A percentile compares a stretch with the other conserved stretches of the same genome.
Conservation (phyloP, 2,888 invertebrate genomes). For the Drosophila lacicola region DNA sequence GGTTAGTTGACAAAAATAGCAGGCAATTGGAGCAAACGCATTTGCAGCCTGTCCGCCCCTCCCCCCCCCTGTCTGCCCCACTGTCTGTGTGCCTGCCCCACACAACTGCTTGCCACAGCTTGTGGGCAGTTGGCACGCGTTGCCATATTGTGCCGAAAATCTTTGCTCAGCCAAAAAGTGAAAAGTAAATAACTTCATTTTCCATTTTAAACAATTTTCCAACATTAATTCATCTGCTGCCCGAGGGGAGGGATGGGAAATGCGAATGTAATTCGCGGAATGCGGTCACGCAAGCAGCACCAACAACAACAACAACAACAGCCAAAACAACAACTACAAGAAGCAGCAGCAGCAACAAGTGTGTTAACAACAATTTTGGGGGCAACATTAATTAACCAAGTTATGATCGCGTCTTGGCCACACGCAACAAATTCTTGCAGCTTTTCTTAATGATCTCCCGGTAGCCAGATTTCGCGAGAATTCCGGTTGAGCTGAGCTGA, state of each 20-base stretch:
- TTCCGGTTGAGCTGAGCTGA: not conserved
- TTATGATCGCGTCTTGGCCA: conserved; percentile 8
- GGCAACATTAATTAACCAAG: conserved; percentile 24
- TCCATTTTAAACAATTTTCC: conserved; percentile 12
- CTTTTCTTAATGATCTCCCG: not conserved
- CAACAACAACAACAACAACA: conserved; percentile 15
- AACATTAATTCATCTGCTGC: conserved; percentile 20
- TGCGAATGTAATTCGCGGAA: conserved; percentile 49
- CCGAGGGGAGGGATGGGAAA: conserved; percentile 5
- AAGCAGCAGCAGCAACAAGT: conserved; percentile 17
- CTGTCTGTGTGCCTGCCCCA: conserved; percentile 1
- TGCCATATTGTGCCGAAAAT: conserved; percentile 28
- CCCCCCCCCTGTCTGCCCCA: not conserved
- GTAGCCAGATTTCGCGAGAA: not conserved
- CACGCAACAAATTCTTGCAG: conserved; percentile 10
- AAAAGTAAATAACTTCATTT: conserved; percentile 62
- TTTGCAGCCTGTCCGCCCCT: conserved; percentile 17
- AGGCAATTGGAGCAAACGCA: conserved; percentile 26
- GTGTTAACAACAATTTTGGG: conserved; percentile 29
- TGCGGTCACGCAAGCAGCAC: conserved; percentile 51
- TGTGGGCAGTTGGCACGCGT: conserved; percentile 18
- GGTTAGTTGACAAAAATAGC: conserved; percentile 50
- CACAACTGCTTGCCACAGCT: conserved; percentile 15
- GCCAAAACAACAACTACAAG: conserved; percentile 9
- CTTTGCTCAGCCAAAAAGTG: conserved; percentile 43